Conservation (phyloP, 2,113 vertebrate species). For the Hirundichthys speculiger region DNA sequence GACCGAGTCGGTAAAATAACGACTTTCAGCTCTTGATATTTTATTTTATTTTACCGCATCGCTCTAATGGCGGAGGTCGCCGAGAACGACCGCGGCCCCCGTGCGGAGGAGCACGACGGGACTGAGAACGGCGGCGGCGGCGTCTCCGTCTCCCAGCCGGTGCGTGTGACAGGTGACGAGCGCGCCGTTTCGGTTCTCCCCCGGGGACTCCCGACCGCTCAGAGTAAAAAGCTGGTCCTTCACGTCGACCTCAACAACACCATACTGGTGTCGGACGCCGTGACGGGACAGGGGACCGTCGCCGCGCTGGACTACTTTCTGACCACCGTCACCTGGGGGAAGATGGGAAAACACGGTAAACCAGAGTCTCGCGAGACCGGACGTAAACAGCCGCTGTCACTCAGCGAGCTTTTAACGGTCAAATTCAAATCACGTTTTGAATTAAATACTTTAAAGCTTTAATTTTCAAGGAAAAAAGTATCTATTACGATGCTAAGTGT, state of each 20-base stretch:
- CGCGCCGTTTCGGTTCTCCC: not conserved
- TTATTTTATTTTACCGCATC: too few relatives aligned
- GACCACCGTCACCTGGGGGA: slow-evolving; percentile 80
- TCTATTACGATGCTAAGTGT: too few relatives aligned
- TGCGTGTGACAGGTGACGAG: slow-evolving; percentile 6
- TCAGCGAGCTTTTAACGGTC: too few relatives aligned
- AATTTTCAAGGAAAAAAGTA: too few relatives aligned
- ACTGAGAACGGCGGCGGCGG: not conserved
- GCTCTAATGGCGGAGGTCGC: slow-evolving; percentile 35
- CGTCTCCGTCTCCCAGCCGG: not conserved
- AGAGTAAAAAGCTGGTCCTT: slow-evolving; percentile 79
- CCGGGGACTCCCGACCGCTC: not conserved
- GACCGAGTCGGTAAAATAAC: not conserved
- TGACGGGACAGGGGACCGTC: slow-evolving; percentile 79
- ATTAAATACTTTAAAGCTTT: too few relatives aligned
- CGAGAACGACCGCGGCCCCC: not conserved
- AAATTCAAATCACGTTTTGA: too few relatives aligned
- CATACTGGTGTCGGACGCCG: slow-evolving; percentile 84
- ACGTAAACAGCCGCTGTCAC: too few relatives aligned
- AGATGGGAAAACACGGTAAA: slow-evolving; percentile 24
- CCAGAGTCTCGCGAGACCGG: not conserved
- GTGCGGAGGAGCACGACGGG: slow-evolving; percentile 8
- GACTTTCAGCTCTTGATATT: not conserved
- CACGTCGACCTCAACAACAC: slow-evolving; percentile 91
- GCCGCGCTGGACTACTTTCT: slow-evolving; percentile 85